Evolutionary conservation across 2,797 vertebrate genomes (phyloP).

Genomic region (Hirundo rustica): DNA sequence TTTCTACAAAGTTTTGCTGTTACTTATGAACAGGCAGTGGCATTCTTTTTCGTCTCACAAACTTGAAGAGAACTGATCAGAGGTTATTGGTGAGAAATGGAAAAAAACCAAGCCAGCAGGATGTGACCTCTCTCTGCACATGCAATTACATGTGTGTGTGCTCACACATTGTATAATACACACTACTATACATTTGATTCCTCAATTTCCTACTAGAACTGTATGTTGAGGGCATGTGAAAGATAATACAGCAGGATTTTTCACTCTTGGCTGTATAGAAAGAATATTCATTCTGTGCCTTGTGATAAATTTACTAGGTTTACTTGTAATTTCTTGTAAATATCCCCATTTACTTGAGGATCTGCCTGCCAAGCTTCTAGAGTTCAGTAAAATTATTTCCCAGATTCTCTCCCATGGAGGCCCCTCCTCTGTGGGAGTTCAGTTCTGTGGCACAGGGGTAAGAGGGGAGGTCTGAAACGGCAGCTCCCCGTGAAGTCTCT

Average conservation of each 20-base stretch:
- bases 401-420: neutral
- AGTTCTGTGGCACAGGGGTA: neutral
- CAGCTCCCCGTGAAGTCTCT: neutral
- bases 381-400: neutral
- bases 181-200: neutral
- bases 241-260: neutral
- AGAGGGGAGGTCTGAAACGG: neutral
- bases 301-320: neutral
- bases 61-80: neutral
- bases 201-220: neutral
- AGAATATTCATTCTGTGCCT: neutral
- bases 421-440: neutral
- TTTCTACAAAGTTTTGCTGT: neutral
- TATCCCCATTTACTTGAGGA: neutral
- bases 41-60: neutral
- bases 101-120: neutral
- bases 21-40: neutral
- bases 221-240: neutral
- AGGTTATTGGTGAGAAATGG: neutral
- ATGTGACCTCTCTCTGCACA: neutral
- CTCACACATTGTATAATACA: neutral
- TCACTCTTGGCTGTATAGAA: neutral
- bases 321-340: neutral
- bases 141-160: neutral
- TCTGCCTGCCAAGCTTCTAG: neutral